phyloP scores from a whole-genome alignment of 2,888 invertebrate species.

The Panzeria rudis region DNA sequence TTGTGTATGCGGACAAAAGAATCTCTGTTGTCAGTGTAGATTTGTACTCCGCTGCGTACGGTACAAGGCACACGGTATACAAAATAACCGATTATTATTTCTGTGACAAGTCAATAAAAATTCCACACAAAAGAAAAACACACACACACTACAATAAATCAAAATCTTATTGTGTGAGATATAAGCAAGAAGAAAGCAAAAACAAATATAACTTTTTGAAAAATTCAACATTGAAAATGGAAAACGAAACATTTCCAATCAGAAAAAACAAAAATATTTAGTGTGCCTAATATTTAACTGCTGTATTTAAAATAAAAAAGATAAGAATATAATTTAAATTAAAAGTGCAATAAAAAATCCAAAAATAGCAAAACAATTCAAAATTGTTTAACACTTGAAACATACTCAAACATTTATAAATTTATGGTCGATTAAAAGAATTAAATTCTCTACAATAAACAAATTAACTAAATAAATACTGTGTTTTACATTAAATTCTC shows the following conservation, averaged over 20 bases:
- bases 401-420: slow-evolving; percentile 53
- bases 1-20: slow-evolving; percentile 76
- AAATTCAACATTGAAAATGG: slow-evolving; percentile 38
- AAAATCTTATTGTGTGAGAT: slow-evolving; percentile 47
- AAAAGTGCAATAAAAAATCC: slow-evolving; percentile 60
- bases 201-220: slow-evolving; percentile 43
- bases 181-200: slow-evolving; percentile 33
- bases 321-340: slow-evolving; percentile 25
- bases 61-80: slow-evolving; percentile 80
- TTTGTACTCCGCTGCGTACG: slow-evolving; percentile 83
- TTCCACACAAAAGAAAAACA: slow-evolving; percentile 30
- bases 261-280: slow-evolving; percentile 46
- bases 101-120: slow-evolving; percentile 52
- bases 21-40: slow-evolving; percentile 83
- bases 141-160: slow-evolving; percentile 36
- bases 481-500: slow-evolving; percentile 64
- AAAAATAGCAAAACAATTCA: slow-evolving; percentile 41
- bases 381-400: slow-evolving; percentile 48
- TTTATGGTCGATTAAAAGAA: slow-evolving; percentile 38
- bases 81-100: slow-evolving; percentile 63
- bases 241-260: slow-evolving; percentile 55
- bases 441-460: slow-evolving; percentile 44
- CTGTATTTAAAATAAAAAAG: slow-evolving; percentile 9
- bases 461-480: slow-evolving; percentile 72
- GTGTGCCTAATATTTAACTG: slow-evolving; percentile 37